These are phyloP conservation scores for Brachionus sp. DNA, from an alignment of 1,140 invertebrate species.

Conservation along the genomic window DNA sequence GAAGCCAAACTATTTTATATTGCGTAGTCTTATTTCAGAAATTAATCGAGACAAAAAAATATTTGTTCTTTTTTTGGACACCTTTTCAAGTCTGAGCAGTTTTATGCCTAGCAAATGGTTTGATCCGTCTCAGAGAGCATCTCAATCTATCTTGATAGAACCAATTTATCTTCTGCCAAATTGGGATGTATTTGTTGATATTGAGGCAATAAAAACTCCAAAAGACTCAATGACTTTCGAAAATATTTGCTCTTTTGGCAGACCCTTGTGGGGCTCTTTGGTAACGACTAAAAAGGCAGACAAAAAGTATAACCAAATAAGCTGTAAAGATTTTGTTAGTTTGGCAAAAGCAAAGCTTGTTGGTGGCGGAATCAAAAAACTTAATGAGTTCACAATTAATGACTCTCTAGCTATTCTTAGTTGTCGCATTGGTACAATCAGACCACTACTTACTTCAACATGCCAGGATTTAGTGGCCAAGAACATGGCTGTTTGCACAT, in stretches of 20 bases:
- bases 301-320: not conserved
- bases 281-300: not conserved
- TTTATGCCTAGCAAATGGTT: not conserved
- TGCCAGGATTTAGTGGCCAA: not conserved
- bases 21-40: not conserved
- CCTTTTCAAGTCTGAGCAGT: not conserved
- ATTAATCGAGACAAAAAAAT: not conserved
- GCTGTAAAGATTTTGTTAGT: not conserved
- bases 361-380: not conserved
- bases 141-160: not conserved
- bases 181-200: not conserved
- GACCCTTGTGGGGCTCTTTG: not conserved
- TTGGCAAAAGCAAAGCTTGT: not conserved
- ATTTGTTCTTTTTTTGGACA: constrained; percentile 11
- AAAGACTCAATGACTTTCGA: not conserved
- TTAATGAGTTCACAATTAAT: not conserved
- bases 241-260: constrained; percentile 2
- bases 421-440: not conserved
- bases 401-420: constrained; percentile 4
- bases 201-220: not conserved
- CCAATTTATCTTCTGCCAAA: constrained; percentile 14
- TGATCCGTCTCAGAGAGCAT: not conserved
- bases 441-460: not conserved
- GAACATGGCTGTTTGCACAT: constrained; percentile 4
- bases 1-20: not conserved